Conservation (phyloP, 2,888 invertebrate genomes). For the Rhyacophila evoluta region DNA sequence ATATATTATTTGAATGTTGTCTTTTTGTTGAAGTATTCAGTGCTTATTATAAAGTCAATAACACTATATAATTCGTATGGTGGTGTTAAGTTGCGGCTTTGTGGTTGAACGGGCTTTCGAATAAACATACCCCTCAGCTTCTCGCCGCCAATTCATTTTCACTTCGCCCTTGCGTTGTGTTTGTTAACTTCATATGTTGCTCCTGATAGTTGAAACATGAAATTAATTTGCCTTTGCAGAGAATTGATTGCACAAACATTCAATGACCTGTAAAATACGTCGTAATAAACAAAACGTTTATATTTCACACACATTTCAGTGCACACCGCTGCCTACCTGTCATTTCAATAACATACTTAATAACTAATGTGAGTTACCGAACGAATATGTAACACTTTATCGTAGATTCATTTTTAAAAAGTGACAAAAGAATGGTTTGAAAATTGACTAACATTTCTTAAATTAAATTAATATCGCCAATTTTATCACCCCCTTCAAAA, state of each 20-base stretch:
- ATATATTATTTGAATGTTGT: background rate
- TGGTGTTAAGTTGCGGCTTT: constrained; percentile 23
- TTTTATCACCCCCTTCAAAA: too few species aligned
- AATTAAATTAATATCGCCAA: too few species aligned
- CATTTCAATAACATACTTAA: too few species aligned
- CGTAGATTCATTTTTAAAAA: too few species aligned
- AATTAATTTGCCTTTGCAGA: constrained; percentile 50
- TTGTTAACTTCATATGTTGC: background rate
- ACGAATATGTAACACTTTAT: too few species aligned
- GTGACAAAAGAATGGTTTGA: too few species aligned
- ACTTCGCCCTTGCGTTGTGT: constrained; percentile 5
- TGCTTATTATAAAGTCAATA: background rate
- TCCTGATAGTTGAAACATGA: constrained; percentile 28
- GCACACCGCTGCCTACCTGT: too few species aligned
- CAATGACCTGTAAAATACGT: background rate
- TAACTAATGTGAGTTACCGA: too few species aligned
- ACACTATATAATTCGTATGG: background rate
- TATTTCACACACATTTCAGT: background rate
- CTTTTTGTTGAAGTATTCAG: background rate
- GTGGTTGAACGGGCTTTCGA: constrained; percentile 26
- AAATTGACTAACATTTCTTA: too few species aligned
- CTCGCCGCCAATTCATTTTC: constrained; percentile 28
- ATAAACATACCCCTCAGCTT: constrained; percentile 20
- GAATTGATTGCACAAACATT: constrained; percentile 46
- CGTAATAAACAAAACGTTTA: background rate